Conservation (phyloP, 2,797 vertebrate genomes). For the Liparis tanakae region DNA sequence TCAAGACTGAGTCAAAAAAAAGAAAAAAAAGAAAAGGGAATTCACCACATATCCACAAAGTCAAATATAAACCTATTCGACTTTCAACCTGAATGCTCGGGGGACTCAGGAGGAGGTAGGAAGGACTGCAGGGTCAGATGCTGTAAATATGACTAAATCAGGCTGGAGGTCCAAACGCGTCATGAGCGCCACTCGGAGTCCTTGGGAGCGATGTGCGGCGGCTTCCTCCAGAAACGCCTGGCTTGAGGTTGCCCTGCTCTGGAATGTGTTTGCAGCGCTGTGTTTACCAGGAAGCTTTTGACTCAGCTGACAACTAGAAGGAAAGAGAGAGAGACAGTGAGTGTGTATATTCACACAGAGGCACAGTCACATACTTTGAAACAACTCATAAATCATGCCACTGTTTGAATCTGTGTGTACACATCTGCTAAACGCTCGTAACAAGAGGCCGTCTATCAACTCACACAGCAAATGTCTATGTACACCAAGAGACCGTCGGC, state of each 20-base stretch:
- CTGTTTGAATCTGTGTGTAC: background rate
- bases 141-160: slow-evolving; percentile 27
- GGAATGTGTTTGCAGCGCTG: slow-evolving; percentile 57
- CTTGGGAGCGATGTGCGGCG: slow-evolving; percentile 37
- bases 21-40: slow-evolving; percentile 10
- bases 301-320: slow-evolving; percentile 60
- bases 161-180: slow-evolving; percentile 41
- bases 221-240: slow-evolving; percentile 49
- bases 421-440: background rate
- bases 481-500: background rate
- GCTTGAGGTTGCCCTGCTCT: slow-evolving; percentile 47
- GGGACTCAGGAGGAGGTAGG: background rate
- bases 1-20: slow-evolving; percentile 1
- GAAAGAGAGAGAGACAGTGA: background rate
- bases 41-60: background rate
- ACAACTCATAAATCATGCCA: background rate
- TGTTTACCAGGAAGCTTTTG: slow-evolving; percentile 52
- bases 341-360: background rate
- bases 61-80: background rate
- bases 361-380: background rate
- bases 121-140: slow-evolving; percentile 28
- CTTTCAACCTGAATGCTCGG: background rate
- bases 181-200: slow-evolving; percentile 33
- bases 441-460: background rate
- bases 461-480: slow-evolving; percentile 10